phyloP scores from a whole-genome alignment of 1,140 invertebrate genomes.

The Hypothenemus hampei region DNA sequence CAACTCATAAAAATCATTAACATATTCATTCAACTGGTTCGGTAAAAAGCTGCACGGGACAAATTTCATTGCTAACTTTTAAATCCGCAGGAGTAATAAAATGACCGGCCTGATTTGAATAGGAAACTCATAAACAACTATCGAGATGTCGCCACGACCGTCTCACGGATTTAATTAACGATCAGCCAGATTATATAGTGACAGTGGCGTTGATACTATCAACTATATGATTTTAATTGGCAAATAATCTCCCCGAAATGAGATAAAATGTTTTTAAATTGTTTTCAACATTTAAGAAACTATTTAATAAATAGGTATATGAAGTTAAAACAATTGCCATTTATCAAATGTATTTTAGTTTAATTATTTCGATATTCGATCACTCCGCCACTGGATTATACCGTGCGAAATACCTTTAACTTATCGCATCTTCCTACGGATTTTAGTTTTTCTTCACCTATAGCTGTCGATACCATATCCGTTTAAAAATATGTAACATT shows the following conservation, averaged over 20 bases:
- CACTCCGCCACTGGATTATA: constrained; percentile 4
- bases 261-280: neutral
- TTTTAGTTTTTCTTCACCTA: constrained; percentile 14
- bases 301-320: neutral
- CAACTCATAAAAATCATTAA: constrained; percentile 27
- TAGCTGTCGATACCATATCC: constrained; percentile 14
- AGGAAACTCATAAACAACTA: constrained; percentile 28
- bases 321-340: neutral
- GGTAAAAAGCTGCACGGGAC: constrained; percentile 21
- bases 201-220: neutral
- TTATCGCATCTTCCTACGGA: constrained; percentile 11
- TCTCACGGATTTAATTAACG: constrained; percentile 25
- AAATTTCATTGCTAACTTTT: constrained; percentile 27
- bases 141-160: constrained; percentile 27
- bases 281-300: neutral
- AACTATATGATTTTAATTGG: neutral
- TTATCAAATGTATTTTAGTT: neutral
- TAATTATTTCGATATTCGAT: no score
- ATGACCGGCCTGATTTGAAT: constrained; percentile 25
- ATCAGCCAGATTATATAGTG: constrained; percentile 2
- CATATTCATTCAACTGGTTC: constrained; percentile 24
- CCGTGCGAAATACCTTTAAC: constrained; percentile 17
- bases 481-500: no score
- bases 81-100: constrained; percentile 20
- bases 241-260: neutral